Evolutionary conservation across 2,888 invertebrate genomes (phyloP).

Genomic region (Salticus scenicus): DNA sequence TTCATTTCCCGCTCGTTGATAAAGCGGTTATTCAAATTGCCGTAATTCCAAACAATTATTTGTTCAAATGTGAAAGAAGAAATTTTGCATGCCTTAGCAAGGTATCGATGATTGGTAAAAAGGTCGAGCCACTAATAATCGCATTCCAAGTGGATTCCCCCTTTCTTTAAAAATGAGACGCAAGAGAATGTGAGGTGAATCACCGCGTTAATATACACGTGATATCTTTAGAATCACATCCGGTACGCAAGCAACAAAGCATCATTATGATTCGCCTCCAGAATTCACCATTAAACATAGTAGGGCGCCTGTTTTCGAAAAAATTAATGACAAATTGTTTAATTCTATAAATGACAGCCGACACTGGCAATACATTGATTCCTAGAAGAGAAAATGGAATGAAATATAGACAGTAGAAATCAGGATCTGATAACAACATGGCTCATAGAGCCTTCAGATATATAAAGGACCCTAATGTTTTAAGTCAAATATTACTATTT

Average conservation of each 20-base stretch:
- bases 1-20: too few species aligned
- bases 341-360: conserved; percentile 1
- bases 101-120: not conserved
- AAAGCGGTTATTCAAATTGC: too few species aligned
- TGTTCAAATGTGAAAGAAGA: too few species aligned
- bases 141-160: not conserved
- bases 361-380: too few species aligned
- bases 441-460: too few species aligned
- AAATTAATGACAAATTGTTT: conserved; percentile 10
- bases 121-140: not conserved
- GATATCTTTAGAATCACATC: conserved; percentile 3
- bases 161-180: not conserved
- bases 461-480: too few species aligned
- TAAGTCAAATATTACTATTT: too few species aligned
- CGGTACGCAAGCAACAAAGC: conserved; percentile 11
- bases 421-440: too few species aligned
- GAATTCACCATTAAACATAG: not conserved
- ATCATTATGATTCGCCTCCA: conserved; percentile 19
- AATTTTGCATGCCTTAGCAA: not conserved
- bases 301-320: conserved; percentile 2
- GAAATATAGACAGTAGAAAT: too few species aligned
- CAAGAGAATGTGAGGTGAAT: conserved; percentile 21
- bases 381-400: too few species aligned
- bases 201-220: conserved; percentile 16
- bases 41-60: too few species aligned